Evolutionary conservation across 2,113 vertebrate genomes (phyloP).

Genomic region (Albula glossodonta): DNA sequence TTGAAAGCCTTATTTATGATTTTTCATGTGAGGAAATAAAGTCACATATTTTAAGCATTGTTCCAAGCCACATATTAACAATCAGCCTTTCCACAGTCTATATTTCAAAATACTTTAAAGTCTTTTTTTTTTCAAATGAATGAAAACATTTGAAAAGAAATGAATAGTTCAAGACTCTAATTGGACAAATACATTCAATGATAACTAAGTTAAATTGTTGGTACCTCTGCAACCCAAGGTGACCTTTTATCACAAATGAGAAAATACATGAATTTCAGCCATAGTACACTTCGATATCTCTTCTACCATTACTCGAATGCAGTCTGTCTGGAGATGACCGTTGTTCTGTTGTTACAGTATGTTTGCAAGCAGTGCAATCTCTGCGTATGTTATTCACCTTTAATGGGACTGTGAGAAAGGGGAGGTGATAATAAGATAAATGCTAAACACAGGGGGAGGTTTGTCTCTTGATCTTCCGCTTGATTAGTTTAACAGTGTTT

Average conservation of each 20-base stretch:
- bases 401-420: constrained; percentile 55
- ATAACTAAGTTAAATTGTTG: too few relatives aligned
- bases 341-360: not conserved
- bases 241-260: not conserved
- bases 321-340: not conserved
- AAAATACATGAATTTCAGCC: not conserved
- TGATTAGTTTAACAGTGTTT: constrained; percentile 93
- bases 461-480: constrained; percentile 74
- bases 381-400: constrained; percentile 48
- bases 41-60: too few relatives aligned
- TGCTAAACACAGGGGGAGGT: constrained; percentile 61
- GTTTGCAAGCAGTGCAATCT: constrained; percentile 24
- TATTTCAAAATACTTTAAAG: too few relatives aligned
- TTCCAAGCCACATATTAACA: too few relatives aligned
- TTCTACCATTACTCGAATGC: not conserved
- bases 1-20: too few relatives aligned
- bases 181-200: too few relatives aligned
- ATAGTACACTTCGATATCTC: not conserved
- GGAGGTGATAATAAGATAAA: constrained; percentile 23
- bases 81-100: too few relatives aligned
- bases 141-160: too few relatives aligned
- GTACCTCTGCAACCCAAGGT: not conserved
- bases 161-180: too few relatives aligned
- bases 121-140: too few relatives aligned
- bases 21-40: too few relatives aligned